Evolutionary conservation across 2,113 vertebrate species (phyloP).

Genomic region (Ivindomyrus marchei): DNA sequence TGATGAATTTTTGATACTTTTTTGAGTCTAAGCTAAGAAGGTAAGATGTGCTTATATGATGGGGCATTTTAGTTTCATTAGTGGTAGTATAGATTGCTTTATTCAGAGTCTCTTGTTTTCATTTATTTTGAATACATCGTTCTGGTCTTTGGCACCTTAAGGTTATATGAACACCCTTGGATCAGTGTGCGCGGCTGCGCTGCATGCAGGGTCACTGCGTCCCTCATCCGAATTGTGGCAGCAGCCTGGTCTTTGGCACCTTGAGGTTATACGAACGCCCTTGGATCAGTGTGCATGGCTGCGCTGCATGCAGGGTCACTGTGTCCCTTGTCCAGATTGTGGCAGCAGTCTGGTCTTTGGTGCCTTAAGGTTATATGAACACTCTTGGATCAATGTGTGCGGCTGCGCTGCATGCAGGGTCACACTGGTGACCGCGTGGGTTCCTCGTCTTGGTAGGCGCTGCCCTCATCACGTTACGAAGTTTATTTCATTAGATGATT

Average conservation of each 20-base stretch:
- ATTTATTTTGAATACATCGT: neutral
- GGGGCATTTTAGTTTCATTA: too few relatives aligned
- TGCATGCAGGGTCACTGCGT: too few relatives aligned
- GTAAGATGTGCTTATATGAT: too few relatives aligned
- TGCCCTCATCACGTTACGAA: neutral
- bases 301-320: too few relatives aligned
- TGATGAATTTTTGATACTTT: neutral
- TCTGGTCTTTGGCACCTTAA: neutral
- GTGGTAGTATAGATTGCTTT: neutral
- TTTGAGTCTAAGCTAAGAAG: neutral
- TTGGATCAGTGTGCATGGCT: neutral
- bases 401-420: too few relatives aligned
- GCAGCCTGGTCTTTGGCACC: neutral
- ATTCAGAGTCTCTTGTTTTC: neutral
- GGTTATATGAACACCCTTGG: neutral
- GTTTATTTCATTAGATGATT: neutral
- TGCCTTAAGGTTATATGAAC: neutral
- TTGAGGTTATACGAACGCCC: neutral
- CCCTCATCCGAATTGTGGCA: too few relatives aligned
- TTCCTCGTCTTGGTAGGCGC: too few relatives aligned
- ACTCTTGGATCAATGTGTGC: neutral
- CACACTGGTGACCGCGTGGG: too few relatives aligned
- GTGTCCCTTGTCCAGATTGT: too few relatives aligned
- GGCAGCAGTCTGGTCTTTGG: neutral
- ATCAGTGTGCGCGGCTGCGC: neutral